Evolutionary conservation across 1,140 invertebrate species (phyloP).

Genomic region (Meloidogyne floridensis): DNA sequence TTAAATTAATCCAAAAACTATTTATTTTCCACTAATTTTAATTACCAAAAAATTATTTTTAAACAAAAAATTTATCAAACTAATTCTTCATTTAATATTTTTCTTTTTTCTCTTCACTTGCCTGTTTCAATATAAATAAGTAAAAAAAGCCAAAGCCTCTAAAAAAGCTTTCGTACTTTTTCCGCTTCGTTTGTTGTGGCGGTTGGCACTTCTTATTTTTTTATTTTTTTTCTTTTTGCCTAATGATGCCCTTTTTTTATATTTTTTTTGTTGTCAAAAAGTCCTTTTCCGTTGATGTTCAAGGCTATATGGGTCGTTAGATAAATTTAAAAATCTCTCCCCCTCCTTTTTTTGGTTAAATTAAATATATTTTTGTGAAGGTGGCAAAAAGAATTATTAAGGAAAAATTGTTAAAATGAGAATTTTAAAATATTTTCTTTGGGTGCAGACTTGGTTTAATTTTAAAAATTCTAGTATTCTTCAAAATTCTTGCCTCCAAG

Average conservation of each 20-base stretch:
- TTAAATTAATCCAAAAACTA: no score
- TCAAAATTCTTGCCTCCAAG: no score
- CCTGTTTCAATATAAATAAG: conserved; percentile 4
- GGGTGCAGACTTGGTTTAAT: no score
- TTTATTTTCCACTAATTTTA: background rate
- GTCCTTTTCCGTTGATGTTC: background rate
- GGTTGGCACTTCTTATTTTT: background rate
- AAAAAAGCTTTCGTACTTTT: background rate
- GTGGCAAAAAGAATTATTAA: background rate
- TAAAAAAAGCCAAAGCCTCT: background rate
- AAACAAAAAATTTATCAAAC: background rate
- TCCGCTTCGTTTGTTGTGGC: conserved; percentile 5
- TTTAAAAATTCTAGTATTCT: no score
- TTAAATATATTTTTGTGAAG: background rate
- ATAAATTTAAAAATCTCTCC: background rate
- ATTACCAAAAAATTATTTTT: background rate
- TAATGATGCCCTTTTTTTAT: conserved; percentile 3
- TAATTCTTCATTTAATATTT: background rate
- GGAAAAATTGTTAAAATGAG: background rate
- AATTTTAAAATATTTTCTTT: background rate
- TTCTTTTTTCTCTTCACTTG: background rate
- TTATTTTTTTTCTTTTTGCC: background rate
- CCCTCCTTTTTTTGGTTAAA: background rate
- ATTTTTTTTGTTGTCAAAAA: background rate
- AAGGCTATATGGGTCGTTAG: background rate